Evolutionary conservation across 2,113 vertebrate species (phyloP), one percentile per base, ranked within the genome.

Genomic region (Campylomormyrus numenius): DNA sequence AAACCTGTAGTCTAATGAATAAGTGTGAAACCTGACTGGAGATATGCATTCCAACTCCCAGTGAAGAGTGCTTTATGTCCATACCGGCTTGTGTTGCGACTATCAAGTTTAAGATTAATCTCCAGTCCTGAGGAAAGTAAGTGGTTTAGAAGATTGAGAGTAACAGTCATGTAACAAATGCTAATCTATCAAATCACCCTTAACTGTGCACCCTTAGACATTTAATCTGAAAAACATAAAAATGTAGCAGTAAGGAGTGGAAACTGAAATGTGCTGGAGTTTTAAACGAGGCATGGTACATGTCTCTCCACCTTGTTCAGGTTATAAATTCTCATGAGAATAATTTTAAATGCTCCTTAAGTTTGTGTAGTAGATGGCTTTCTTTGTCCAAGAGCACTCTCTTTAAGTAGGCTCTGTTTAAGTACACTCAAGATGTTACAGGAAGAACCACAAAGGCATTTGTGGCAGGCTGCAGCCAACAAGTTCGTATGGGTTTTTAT

Each of bases 101-200:
- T 27, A 52, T 46, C 45, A 49, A 87, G n/a, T 87, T 87, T n/a
- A 49, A 11, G 45, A 50, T 87, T 85, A 85, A 48, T 48, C 80
- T 85, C 39, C 19, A 24, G 42, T 90, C 85, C 80, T 74, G 77
- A 53, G 89, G 21, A 62, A 88, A 92, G 48, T 52, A 52, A 52
- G 90, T 46, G n/a, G 88, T 42, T 52, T 77, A 46, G 27, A 56
- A 93, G 90, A 94, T 91, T 84, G 91, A 92, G 93, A 90, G 56
- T 89, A 89, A 88, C 91, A 92, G 92, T 94, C 91, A 46, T 48
- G 88, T 91, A 92, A 66, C 83, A 91, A 90, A 88, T 53, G 46
- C 90, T 92, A 66, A 92, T 48, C 45, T 46, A 46, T 84, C 80
- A 84, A 84, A 84, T 42, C 42, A 45, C 17, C 7, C 17, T 21